Conservation (phyloP, 2,797 vertebrate species). For the Leontopithecus rosalia region DNA sequence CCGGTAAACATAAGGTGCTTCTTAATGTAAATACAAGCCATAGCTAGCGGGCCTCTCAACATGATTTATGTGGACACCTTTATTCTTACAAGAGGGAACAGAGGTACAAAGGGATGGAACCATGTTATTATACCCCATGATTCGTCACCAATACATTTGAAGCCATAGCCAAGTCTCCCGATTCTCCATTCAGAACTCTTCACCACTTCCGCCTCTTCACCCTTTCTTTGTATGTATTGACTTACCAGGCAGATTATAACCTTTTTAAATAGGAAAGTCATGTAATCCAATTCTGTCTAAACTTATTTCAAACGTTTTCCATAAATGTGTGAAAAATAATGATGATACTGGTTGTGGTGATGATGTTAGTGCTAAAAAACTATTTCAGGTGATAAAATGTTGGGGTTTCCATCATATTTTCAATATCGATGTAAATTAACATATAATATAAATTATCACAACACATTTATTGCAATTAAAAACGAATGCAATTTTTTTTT, state of each 20-base stretch:
- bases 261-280: background rate
- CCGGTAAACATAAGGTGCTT: background rate
- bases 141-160: fast-evolving
- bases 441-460: background rate
- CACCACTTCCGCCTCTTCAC: background rate
- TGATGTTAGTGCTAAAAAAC: background rate
- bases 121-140: background rate
- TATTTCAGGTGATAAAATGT: background rate
- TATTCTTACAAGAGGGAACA: background rate
- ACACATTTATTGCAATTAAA: background rate
- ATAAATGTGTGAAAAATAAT: background rate
- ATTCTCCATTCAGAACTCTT: background rate
- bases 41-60: background rate
- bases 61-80: background rate
- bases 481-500: background rate
- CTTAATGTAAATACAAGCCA: background rate
- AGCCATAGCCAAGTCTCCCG: background rate
- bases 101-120: background rate
- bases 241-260: background rate
- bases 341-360: background rate
- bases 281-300: background rate
- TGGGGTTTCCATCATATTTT: background rate
- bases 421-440: background rate
- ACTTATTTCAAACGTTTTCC: too few relatives aligned
- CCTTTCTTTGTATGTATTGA: background rate